phyloP scores from a whole-genome alignment of 2,797 vertebrate genomes.

The Amazona ochrocephala region DNA sequence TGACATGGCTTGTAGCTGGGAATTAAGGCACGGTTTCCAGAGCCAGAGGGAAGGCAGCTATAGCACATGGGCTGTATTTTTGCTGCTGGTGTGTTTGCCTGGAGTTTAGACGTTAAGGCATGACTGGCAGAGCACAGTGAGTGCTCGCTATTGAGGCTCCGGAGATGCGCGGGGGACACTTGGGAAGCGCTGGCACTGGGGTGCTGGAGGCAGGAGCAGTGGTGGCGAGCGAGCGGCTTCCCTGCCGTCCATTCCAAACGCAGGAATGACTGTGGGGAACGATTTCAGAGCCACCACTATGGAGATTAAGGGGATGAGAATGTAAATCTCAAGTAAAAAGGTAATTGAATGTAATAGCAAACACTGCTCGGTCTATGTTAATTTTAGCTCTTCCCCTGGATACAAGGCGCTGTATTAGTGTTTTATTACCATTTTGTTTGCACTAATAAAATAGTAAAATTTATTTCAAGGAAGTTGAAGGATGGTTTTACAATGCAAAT shows the following conservation, averaged over 20 bases:
- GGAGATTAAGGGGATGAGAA: constrained; percentile 85
- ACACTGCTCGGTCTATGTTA: constrained; percentile 85
- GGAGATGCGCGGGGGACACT: not conserved
- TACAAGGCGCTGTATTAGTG: constrained; percentile 87
- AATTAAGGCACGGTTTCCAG: not conserved
- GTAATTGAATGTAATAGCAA: constrained; percentile 89
- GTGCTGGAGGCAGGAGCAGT: not conserved
- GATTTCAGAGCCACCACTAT: constrained; percentile 80
- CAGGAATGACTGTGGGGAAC: constrained; percentile 64
- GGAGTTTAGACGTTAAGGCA: not conserved
- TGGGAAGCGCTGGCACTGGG: not conserved
- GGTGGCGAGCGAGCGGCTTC: not conserved
- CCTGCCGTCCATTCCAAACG: constrained; percentile 2
- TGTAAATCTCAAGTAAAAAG: constrained; percentile 89
- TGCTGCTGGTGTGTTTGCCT: not conserved
- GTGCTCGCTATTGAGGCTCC: not conserved
- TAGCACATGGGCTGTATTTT: not conserved
- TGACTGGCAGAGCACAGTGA: not conserved
- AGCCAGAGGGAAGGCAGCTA: not conserved
- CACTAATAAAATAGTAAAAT: constrained; percentile 90
- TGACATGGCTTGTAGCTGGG: not conserved
- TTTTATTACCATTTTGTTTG: constrained; percentile 90
- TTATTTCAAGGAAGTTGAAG: constrained; percentile 88
- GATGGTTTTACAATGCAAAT: constrained; percentile 90
- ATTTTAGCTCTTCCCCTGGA: constrained; percentile 87